phyloP scores from a whole-genome alignment of 2,797 vertebrate species.

The Helostoma temminkii region DNA sequence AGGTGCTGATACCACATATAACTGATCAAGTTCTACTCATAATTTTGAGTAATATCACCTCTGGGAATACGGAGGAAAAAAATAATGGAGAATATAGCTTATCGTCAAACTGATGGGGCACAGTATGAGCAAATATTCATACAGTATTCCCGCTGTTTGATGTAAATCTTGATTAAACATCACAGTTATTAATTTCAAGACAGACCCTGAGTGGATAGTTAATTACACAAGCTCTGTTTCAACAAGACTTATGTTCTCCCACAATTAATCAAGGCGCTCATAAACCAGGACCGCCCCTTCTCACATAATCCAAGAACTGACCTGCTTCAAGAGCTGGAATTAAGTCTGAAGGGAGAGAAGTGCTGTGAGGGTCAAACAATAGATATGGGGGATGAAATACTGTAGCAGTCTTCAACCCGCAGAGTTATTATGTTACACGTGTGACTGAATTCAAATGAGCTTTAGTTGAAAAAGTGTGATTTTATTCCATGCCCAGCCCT shows the following conservation, averaged over 20 bases:
- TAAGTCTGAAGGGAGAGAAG: constrained; percentile 25
- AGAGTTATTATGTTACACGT: constrained; percentile 55
- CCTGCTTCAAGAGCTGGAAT: constrained; percentile 54
- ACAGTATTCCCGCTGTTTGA: constrained; percentile 71
- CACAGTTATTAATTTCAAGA: constrained; percentile 79
- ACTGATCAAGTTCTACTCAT: constrained; percentile 69
- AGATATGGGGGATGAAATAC: constrained; percentile 25
- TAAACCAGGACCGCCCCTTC: constrained; percentile 53
- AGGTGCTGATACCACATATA: constrained; percentile 73
- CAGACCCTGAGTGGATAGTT: constrained; percentile 75
- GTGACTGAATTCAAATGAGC: constrained; percentile 64
- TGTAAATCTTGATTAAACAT: constrained; percentile 82
- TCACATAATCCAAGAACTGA: constrained; percentile 32
- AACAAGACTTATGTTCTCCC: constrained; percentile 66
- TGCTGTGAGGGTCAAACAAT: constrained; percentile 35
- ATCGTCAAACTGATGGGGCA: constrained; percentile 58
- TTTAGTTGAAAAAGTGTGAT: constrained; percentile 30
- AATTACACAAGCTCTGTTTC: constrained; percentile 76
- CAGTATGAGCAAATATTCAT: constrained; percentile 69
- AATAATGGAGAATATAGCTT: constrained; percentile 55
- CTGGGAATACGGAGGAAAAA: constrained; percentile 59
- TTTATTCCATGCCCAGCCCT: constrained; percentile 32
- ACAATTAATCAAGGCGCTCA: constrained; percentile 75
- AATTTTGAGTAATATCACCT: constrained; percentile 67
- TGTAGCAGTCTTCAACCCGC: constrained; percentile 33